phyloP scores from a whole-genome alignment of 2,113 vertebrate species.

The Leuciscus idus region DNA sequence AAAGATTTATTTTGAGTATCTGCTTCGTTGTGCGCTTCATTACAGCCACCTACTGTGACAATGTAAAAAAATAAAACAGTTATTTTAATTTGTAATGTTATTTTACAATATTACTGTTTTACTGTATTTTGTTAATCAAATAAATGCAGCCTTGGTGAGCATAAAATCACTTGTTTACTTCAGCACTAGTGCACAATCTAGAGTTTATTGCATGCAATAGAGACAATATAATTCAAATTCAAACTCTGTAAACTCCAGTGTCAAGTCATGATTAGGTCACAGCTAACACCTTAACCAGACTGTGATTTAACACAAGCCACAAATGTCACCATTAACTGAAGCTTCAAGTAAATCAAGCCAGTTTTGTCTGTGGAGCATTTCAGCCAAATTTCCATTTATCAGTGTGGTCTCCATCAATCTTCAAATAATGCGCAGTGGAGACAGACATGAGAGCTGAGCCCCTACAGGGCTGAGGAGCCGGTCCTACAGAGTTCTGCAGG shows the following conservation, averaged over 20 bases:
- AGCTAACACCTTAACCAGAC: conserved; percentile 10
- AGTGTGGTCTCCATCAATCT: conserved; percentile 7
- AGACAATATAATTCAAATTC: neutral
- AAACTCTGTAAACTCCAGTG: neutral
- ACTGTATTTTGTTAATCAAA: neutral
- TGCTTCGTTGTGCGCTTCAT: too few species aligned
- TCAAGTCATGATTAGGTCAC: neutral
- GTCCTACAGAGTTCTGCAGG: conserved; percentile 33
- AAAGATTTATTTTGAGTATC: too few species aligned
- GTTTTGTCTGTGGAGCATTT: conserved; percentile 23
- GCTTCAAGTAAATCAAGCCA: neutral
- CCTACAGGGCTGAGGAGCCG: conserved; percentile 18
- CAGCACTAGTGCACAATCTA: neutral
- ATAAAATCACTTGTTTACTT: neutral
- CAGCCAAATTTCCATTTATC: conserved; percentile 12
- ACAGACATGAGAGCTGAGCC: conserved; percentile 8
- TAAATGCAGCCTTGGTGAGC: neutral
- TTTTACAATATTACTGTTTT: neutral
- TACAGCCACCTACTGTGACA: too few species aligned
- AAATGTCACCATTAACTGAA: neutral
- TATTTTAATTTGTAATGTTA: neutral
- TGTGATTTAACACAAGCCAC: conserved; percentile 9
- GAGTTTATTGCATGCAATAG: neutral
- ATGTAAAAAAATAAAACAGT: neutral
- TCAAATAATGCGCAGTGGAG: conserved; percentile 3